phyloP scores from a whole-genome alignment of 2,888 invertebrate genomes.

The Clanis bilineata region DNA sequence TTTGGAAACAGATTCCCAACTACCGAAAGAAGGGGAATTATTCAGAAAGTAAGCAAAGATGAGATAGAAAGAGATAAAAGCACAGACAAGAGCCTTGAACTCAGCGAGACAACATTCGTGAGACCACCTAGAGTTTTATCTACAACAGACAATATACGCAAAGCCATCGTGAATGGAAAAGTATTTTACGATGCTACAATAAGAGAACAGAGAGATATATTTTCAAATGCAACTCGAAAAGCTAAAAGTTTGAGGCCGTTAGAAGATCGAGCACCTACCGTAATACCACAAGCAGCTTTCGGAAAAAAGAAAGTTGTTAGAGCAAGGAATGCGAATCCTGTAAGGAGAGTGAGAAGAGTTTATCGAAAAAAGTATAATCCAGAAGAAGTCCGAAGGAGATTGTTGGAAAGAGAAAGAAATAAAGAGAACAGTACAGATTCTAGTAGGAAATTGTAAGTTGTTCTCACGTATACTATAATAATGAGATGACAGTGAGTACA shows the following conservation, averaged over 20 bases:
- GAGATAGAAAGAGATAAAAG: slow-evolving; percentile 64
- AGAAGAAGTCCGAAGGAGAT: slow-evolving; percentile 75
- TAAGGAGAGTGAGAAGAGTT: slow-evolving; percentile 70
- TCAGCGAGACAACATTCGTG: slow-evolving; percentile 72
- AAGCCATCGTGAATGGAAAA: slow-evolving; percentile 74
- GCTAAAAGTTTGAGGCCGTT: slow-evolving; percentile 36
- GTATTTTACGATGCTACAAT: slow-evolving; percentile 75
- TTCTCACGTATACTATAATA: neutral
- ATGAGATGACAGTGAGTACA: neutral
- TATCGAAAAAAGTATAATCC: slow-evolving; percentile 76
- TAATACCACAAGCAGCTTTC: slow-evolving; percentile 39
- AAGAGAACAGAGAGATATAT: slow-evolving; percentile 62
- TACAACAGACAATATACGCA: slow-evolving; percentile 70
- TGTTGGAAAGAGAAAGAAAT: slow-evolving; percentile 65
- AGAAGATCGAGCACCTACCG: slow-evolving; percentile 42
- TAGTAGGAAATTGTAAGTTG: slow-evolving; percentile 20
- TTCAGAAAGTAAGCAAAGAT: slow-evolving; percentile 71
- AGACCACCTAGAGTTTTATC: slow-evolving; percentile 68
- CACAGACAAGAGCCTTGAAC: slow-evolving; percentile 67
- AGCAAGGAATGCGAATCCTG: slow-evolving; percentile 63
- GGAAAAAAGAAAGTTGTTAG: slow-evolving; percentile 59
- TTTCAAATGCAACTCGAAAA: slow-evolving; percentile 51
- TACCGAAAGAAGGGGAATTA: slow-evolving; percentile 60
- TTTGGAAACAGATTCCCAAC: slow-evolving; percentile 66
- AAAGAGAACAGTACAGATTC: slow-evolving; percentile 36